Evolutionary conservation across 2,888 invertebrate genomes (phyloP), one percentile per base, ranked within the genome.

Genomic region (Agonum fuliginosum): DNA sequence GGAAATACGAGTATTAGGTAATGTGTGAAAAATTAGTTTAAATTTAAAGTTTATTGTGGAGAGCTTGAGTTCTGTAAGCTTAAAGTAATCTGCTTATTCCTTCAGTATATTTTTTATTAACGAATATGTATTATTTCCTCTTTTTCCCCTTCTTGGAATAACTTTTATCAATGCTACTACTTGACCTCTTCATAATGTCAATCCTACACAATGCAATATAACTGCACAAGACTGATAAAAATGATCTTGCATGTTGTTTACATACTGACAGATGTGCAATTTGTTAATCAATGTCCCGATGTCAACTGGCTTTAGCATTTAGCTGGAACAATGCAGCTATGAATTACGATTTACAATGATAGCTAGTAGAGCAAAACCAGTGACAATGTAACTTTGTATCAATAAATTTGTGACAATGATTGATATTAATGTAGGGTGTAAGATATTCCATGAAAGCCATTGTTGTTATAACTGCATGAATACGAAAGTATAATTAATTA

Each of bases 261-360:
- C 37, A 4, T 6, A 27, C 10, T 37, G 37, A 37, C 37, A 37
- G 37, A 37, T 37, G 37, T 37, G 37, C n/a, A 37, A 37, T 37
- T 12, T 37, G 3, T 37, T 1, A 37, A 37, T 3, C n/a, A n/a
- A n/a, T n/a, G n/a, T n/a, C n/a, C 37, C 37, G 3, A 37, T 1
- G 34, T 10, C 37, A 37, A n/a, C n/a, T 37, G 37, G 37, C 37
- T n/a, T 48, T 20, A 48, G 19, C 8, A 10, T n/a, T 48, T 20
- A 48, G 19, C 8, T 20, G 20, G 46, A 12, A 51, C 51, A 51
- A 51, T 22, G 22, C 22, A 12, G 20, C 54, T 12, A 22, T 54
- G 54, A 54, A 54, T 54, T 54, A 54, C 24, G 54, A 54, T 54
- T n/a, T 54, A 54, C 54, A 1, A 5, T 54, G 54, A 54, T 54